Percentiles rank a stretch among this genome's conserved stretches.
These are phyloP conservation scores for Neolamprologus brichardi DNA, from an alignment of 2,113 vertebrate species.

Conservation along the genomic window DNA sequence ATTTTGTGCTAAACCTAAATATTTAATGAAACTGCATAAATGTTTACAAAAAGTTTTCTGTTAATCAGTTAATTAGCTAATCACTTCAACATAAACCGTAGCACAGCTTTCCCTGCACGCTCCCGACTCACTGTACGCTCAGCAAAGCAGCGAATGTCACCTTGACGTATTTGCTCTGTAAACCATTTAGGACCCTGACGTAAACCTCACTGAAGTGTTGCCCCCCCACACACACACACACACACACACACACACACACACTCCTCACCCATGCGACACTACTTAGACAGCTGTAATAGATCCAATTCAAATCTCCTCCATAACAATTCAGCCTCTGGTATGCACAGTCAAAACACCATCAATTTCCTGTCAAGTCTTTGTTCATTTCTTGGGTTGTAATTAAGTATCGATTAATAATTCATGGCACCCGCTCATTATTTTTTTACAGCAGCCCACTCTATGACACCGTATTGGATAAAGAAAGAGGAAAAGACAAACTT, in stretches of 20 bases:
- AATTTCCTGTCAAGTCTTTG: slow-evolving; percentile 54
- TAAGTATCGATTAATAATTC: slow-evolving; percentile 75
- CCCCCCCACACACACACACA: not conserved
- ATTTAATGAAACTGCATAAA: not conserved
- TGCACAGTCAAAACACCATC: slow-evolving; percentile 66
- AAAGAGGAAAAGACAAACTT: slow-evolving; percentile 63
- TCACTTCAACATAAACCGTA: not conserved
- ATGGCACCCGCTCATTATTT: slow-evolving; percentile 52
- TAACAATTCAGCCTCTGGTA: slow-evolving; percentile 55
- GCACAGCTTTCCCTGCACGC: not conserved
- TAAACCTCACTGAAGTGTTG: slow-evolving; percentile 36
- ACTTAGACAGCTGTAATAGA: slow-evolving; percentile 53
- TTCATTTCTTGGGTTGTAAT: slow-evolving; percentile 57
- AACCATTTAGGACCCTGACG: slow-evolving; percentile 47
- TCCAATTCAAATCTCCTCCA: slow-evolving; percentile 62
- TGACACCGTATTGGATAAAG: slow-evolving; percentile 66
- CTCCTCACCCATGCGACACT: slow-evolving; percentile 34
- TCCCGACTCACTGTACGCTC: not conserved
- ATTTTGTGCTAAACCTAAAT: not conserved
- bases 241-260: not conserved
- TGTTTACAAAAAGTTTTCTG: not conserved
- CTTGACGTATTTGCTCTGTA: slow-evolving; percentile 46
- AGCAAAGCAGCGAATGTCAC: not conserved
- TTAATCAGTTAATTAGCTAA: not conserved
- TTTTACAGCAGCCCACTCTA: slow-evolving; percentile 38